Conservation (phyloP, 2,113 vertebrate genomes). For the Tautogolabrus adspersus region DNA sequence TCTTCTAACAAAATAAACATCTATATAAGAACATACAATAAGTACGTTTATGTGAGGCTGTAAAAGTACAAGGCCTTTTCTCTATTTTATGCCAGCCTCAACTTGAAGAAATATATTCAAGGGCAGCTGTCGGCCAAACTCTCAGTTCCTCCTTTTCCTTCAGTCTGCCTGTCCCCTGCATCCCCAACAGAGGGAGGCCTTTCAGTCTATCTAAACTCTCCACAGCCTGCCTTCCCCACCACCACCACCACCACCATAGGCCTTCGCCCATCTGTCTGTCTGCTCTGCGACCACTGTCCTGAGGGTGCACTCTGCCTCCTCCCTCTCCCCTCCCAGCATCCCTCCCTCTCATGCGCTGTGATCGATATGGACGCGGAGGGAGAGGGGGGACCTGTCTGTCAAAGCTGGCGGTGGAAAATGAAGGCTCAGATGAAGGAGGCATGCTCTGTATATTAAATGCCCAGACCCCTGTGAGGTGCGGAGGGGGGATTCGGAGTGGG, state of each 20-base stretch:
- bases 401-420: constrained; percentile 80
- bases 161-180: constrained; percentile 67
- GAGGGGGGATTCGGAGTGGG: constrained; percentile 43
- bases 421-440: constrained; percentile 81
- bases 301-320: constrained; percentile 66
- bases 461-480: constrained; percentile 68
- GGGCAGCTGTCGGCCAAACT: constrained; percentile 69
- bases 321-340: constrained; percentile 63
- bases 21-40: neutral
- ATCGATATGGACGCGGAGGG: constrained; percentile 83
- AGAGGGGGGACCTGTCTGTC: constrained; percentile 82
- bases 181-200: constrained; percentile 79
- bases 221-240: constrained; percentile 53
- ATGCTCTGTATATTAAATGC: constrained; percentile 85
- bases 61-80: constrained; percentile 34
- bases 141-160: constrained; percentile 56
- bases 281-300: constrained; percentile 75
- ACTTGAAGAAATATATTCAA: constrained; percentile 63
- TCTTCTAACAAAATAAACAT: neutral
- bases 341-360: constrained; percentile 72
- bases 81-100: constrained; percentile 28
- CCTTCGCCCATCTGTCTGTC: constrained; percentile 74
- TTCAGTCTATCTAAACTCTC: constrained; percentile 61
- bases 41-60: neutral
- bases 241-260: constrained; percentile 50